Percentiles rank a stretch among this genome's conserved stretches.
Conservation (phyloP, 2,888 invertebrate species). For the Oscheius sp. region DNA sequence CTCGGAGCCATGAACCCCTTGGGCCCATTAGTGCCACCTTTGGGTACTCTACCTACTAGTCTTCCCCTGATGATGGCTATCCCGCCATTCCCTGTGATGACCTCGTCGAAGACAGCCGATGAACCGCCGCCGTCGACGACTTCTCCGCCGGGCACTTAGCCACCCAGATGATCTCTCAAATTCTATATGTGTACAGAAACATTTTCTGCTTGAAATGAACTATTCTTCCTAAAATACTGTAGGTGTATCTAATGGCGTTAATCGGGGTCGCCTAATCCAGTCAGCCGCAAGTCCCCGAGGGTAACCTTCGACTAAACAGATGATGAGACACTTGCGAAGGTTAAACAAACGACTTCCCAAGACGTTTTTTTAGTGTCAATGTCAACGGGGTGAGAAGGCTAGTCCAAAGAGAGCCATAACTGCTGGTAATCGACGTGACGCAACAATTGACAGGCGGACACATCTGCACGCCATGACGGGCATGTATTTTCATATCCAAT, state of each 20-base stretch:
- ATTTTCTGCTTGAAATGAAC: constrained; percentile 17
- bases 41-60: constrained; percentile 6
- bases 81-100: constrained; percentile 12
- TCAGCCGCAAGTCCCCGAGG: background rate
- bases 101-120: background rate
- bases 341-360: constrained; percentile 9
- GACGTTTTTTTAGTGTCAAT: constrained; percentile 16
- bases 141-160: background rate
- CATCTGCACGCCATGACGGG: constrained; percentile 13
- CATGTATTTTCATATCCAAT: constrained; percentile 2
- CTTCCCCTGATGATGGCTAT: constrained; percentile 30
- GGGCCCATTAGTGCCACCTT: constrained; percentile 14
- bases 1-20: constrained; percentile 26
- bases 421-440: constrained; percentile 34
- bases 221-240: constrained; percentile 28
- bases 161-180: constrained; percentile 31
- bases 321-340: background rate
- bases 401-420: constrained; percentile 25
- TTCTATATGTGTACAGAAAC: constrained; percentile 30
- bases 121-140: background rate
- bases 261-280: constrained; percentile 6
- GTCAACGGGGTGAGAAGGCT: constrained; percentile 27
- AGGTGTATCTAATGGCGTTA: constrained; percentile 22
- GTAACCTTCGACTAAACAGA: background rate
- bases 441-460: constrained; percentile 22